These are phyloP conservation scores for Neostethus bicornis DNA, from an alignment of 2,797 vertebrate species.

Conservation along the genomic window DNA sequence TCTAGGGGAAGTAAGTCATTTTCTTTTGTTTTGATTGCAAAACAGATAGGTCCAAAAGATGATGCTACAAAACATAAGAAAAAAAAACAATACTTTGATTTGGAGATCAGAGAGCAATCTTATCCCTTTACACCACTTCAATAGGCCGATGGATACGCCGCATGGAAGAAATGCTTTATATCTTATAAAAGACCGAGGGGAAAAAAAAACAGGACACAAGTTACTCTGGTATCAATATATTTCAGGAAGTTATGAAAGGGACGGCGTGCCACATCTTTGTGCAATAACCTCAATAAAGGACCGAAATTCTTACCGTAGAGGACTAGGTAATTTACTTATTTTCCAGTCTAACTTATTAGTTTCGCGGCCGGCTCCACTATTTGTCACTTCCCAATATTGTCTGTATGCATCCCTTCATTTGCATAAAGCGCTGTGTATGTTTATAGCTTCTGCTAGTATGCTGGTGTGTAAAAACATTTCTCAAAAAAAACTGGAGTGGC, in stretches of 20 bases:
- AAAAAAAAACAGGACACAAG: background rate
- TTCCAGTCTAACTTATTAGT: slow-evolving; percentile 28
- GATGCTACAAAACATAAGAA: no score
- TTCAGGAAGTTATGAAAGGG: slow-evolving; percentile 23
- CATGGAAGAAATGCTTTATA: background rate
- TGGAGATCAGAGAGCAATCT: slow-evolving; percentile 1
- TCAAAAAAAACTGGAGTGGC: no score
- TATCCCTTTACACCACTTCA: no score
- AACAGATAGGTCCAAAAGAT: slow-evolving; percentile 98
- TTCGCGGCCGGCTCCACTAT: slow-evolving; percentile 23
- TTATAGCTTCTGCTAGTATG: slow-evolving; percentile 23
- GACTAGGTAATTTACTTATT: slow-evolving; percentile 26
- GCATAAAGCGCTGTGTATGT: slow-evolving; percentile 25
- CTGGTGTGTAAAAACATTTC: slow-evolving; percentile 36
- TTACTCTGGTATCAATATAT: slow-evolving; percentile 34
- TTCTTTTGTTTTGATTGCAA: slow-evolving; percentile 96
- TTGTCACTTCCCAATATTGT: slow-evolving; percentile 21
- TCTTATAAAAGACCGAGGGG: background rate
- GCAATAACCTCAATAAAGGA: slow-evolving; percentile 41
- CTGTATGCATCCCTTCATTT: slow-evolving; percentile 34
- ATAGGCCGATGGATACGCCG: background rate
- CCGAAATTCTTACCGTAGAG: slow-evolving; percentile 13
- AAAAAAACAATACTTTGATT: slow-evolving; percentile 5
- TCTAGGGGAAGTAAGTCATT: slow-evolving; percentile 95
- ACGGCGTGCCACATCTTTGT: slow-evolving; percentile 7